phyloP scores from a whole-genome alignment of 2,113 vertebrate species.

The Lethenteron reissneri region DNA sequence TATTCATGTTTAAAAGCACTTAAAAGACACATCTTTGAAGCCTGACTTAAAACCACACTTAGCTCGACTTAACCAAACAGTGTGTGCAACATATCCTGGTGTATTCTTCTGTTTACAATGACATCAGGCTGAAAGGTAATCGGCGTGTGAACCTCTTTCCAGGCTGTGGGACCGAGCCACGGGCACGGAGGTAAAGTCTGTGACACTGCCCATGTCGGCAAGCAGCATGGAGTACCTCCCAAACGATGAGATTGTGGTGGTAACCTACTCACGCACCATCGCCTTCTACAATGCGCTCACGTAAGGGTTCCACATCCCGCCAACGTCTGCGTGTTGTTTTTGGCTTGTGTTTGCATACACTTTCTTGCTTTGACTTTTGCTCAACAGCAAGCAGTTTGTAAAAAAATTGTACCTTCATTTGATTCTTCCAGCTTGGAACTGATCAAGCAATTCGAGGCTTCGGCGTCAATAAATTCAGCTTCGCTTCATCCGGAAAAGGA shows the following conservation, averaged over 20 bases:
- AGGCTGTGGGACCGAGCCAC: constrained; percentile 80
- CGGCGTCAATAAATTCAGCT: constrained; percentile 78
- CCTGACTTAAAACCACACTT: too few species aligned
- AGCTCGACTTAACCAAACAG: not conserved
- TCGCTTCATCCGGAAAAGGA: constrained; percentile 91
- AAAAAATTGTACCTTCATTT: not conserved
- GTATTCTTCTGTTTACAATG: not conserved
- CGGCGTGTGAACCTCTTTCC: constrained; percentile 7
- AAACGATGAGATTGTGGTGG: constrained; percentile 65
- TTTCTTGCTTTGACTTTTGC: too few species aligned
- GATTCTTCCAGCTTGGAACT: constrained; percentile 43
- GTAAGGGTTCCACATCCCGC: constrained; percentile 20
- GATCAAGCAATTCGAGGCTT: constrained; percentile 78
- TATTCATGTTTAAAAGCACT: too few species aligned
- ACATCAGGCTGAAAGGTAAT: constrained; percentile 1
- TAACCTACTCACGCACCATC: constrained; percentile 80
- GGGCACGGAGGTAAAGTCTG: constrained; percentile 50
- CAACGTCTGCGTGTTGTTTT: too few species aligned
- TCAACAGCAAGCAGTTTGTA: not conserved
- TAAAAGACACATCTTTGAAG: too few species aligned
- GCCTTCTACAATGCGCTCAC: constrained; percentile 76
- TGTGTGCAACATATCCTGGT: not conserved
- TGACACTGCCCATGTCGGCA: constrained; percentile 56
- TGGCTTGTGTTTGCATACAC: too few species aligned
- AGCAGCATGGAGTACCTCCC: constrained; percentile 90